Percentiles rank a stretch among this genome's conserved stretches.
These are phyloP conservation scores for Lytechinus pictus DNA, from an alignment of 35 echinoderm and acorn worm species.

Conservation along the genomic window DNA sequence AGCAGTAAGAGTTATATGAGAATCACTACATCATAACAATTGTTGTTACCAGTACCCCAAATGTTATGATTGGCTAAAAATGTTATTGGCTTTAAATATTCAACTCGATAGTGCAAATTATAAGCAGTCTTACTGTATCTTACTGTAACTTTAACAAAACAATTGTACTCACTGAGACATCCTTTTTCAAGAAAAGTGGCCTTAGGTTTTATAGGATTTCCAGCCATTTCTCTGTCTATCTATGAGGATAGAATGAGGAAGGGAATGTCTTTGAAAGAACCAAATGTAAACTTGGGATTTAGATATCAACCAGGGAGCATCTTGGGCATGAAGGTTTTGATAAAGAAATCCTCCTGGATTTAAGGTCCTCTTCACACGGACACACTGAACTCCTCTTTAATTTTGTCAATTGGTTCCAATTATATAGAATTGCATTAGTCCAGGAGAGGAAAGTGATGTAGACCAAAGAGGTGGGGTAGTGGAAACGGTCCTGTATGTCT, in stretches of 20 bases:
- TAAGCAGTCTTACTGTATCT: no score
- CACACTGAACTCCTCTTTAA: neutral
- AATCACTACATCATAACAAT: neutral
- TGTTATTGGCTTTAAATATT: no score
- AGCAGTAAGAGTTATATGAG: neutral
- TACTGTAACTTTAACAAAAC: neutral
- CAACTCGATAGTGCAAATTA: no score
- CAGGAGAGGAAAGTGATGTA: neutral
- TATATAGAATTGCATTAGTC: neutral
- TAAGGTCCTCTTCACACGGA: neutral
- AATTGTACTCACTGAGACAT: neutral
- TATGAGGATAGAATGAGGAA: neutral
- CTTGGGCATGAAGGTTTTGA: slow-evolving; percentile 38
- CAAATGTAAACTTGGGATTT: slow-evolving; percentile 34
- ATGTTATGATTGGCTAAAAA: no score
- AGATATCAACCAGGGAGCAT: neutral
- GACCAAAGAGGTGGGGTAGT: neutral
- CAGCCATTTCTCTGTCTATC: neutral
- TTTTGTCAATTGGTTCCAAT: neutral
- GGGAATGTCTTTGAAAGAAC: neutral
- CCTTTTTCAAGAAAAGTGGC: neutral
- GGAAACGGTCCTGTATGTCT: neutral
- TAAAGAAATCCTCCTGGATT: slow-evolving; percentile 41
- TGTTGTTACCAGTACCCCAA: neutral
- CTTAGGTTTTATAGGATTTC: neutral